phyloP scores from a whole-genome alignment of 2,797 vertebrate species.

The Helostoma temminkii region DNA sequence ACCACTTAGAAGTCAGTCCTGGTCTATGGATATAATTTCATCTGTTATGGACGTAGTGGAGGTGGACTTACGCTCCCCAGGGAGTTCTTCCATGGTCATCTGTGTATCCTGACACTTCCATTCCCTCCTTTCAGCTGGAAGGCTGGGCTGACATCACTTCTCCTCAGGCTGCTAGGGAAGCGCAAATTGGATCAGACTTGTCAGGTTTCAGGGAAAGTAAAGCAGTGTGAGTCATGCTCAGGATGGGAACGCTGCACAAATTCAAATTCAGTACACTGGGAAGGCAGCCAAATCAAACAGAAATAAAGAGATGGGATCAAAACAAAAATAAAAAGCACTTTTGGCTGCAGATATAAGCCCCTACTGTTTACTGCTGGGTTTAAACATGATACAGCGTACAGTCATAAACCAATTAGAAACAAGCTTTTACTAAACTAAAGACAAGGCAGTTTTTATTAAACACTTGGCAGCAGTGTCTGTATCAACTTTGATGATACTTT shows the following conservation, averaged over 20 bases:
- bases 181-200: constrained; percentile 53
- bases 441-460: neutral
- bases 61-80: constrained; percentile 48
- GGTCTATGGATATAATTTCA: constrained; percentile 50
- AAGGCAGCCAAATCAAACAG: constrained; percentile 20
- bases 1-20: constrained; percentile 16
- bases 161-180: constrained; percentile 32
- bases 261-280: constrained; percentile 13
- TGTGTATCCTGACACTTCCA: constrained; percentile 47
- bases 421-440: neutral
- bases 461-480: neutral
- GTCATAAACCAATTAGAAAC: neutral
- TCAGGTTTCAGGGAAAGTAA: constrained; percentile 63
- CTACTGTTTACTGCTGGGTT: constrained; percentile 1
- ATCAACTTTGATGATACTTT: too few relatives aligned
- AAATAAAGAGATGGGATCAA: constrained; percentile 10
- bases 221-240: constrained; percentile 39
- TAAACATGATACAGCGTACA: neutral
- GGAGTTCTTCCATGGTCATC: constrained; percentile 49
- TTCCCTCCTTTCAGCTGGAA: constrained; percentile 52
- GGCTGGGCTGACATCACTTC: constrained; percentile 61
- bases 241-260: constrained; percentile 32
- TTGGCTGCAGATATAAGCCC: neutral
- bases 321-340: constrained; percentile 4
- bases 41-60: constrained; percentile 12